Conservation (phyloP, 2,113 vertebrate genomes). For the Recurvirostra avosetta region DNA sequence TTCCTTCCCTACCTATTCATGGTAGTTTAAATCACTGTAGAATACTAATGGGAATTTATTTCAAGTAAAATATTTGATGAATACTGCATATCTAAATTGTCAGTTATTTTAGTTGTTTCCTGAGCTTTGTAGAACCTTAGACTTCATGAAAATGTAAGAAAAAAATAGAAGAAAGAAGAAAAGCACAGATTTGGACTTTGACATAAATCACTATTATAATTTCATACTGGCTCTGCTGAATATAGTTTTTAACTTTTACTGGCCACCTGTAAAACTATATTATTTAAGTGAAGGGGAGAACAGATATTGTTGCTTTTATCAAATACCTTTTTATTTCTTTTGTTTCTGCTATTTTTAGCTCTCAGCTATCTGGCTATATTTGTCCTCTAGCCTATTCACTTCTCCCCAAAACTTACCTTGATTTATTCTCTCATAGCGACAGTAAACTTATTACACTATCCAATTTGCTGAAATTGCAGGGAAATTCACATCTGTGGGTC, state of each 20-base stretch:
- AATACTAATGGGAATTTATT: not conserved
- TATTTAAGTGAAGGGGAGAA: not conserved
- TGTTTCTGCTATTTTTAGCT: not conserved
- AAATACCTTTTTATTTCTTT: not conserved
- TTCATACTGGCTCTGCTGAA: not conserved
- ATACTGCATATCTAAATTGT: not conserved
- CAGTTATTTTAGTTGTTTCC: not conserved
- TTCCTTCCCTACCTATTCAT: not conserved
- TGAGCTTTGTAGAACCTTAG: not conserved
- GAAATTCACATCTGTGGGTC: not conserved
- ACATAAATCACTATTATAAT: not conserved
- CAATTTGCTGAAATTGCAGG: slow-evolving; percentile 25
- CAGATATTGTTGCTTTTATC: not conserved
- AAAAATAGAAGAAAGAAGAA: not conserved
- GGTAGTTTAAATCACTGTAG: not conserved
- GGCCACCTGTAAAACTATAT: not conserved
- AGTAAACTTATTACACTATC: not conserved
- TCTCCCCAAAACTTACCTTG: not conserved
- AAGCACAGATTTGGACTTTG: not conserved
- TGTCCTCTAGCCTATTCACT: slow-evolving; percentile 36
- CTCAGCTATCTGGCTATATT: not conserved
- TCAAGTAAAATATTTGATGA: not conserved
- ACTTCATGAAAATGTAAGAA: not conserved
- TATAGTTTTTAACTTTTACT: not conserved
- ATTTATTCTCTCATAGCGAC: not conserved